phyloP scores from a whole-genome alignment of 2,797 vertebrate genomes.

The Mico argentatus region DNA sequence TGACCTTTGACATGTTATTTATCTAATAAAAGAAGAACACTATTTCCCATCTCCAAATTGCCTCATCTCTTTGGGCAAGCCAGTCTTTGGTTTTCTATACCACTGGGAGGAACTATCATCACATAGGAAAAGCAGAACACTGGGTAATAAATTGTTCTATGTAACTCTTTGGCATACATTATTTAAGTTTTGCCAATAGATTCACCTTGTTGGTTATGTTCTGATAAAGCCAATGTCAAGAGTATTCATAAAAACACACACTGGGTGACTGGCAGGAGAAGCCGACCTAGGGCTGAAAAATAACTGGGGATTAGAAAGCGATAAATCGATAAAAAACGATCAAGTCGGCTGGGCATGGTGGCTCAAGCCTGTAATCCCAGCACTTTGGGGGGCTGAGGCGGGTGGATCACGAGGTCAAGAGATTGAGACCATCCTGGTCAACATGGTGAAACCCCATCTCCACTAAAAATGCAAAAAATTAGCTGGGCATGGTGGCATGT shows the following conservation, averaged over 20 bases:
- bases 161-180: neutral
- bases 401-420: no score
- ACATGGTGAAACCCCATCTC: no score
- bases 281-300: neutral
- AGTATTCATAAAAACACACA: neutral
- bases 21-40: neutral
- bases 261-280: neutral
- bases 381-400: no score
- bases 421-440: no score
- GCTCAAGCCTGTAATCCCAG: no score
- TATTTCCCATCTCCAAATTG: neutral
- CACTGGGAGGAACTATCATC: neutral
- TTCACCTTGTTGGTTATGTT: neutral
- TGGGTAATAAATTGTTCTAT: neutral
- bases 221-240: neutral
- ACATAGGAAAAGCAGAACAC: neutral
- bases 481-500: no score
- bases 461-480: no score
- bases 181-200: neutral
- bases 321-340: slow-evolving; percentile 6
- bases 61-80: neutral
- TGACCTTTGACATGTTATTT: neutral
- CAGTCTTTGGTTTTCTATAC: neutral
- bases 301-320: neutral
- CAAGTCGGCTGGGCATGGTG: neutral